A percentile compares a stretch with the other conserved stretches of the same genome.
These are phyloP conservation scores for Dynastes grantii DNA, from an alignment of 2,888 invertebrate species.

Conservation along the genomic window DNA sequence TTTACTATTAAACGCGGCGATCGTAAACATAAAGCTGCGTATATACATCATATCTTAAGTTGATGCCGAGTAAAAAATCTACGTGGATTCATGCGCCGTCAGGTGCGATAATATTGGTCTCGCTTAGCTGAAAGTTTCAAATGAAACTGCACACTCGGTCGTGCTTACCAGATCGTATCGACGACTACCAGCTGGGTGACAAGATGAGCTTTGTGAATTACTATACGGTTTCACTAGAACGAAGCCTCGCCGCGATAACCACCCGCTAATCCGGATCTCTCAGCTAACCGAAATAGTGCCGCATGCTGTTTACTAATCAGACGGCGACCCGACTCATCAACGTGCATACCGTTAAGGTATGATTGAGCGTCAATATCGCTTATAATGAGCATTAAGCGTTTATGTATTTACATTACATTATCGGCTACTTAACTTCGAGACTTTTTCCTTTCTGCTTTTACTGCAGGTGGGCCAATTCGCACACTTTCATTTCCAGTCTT, in stretches of 20 bases:
- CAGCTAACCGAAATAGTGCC: slow-evolving; percentile 31
- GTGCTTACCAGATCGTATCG: slow-evolving; percentile 39
- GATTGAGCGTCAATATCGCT: slow-evolving; percentile 11
- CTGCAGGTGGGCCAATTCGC: neutral
- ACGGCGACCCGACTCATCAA: slow-evolving; percentile 27
- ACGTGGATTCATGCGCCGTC: slow-evolving; percentile 33
- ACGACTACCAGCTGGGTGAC: slow-evolving; percentile 37
- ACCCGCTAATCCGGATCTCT: slow-evolving; percentile 33
- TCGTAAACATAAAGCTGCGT: slow-evolving; percentile 13
- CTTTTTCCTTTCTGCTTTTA: neutral
- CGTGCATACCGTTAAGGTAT: slow-evolving; percentile 5
- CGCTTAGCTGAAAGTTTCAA: slow-evolving; percentile 16
- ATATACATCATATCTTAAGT: slow-evolving; percentile 28
- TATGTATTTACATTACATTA: slow-evolving; percentile 24
- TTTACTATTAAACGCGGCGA: slow-evolving; percentile 10
- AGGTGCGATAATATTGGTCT: slow-evolving; percentile 34
- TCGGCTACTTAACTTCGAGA: slow-evolving; percentile 12
- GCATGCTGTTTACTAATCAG: slow-evolving; percentile 39
- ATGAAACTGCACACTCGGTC: slow-evolving; percentile 6
- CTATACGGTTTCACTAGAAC: slow-evolving; percentile 19
- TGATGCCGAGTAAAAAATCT: slow-evolving; percentile 21
- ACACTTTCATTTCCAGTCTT: neutral
- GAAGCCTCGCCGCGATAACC: slow-evolving; percentile 30
- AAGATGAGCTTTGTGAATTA: slow-evolving; percentile 36
- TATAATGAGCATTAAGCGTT: slow-evolving; percentile 18